Conservation (phyloP, 1,140 invertebrate genomes). For the Oryctes rhinoceros region DNA sequence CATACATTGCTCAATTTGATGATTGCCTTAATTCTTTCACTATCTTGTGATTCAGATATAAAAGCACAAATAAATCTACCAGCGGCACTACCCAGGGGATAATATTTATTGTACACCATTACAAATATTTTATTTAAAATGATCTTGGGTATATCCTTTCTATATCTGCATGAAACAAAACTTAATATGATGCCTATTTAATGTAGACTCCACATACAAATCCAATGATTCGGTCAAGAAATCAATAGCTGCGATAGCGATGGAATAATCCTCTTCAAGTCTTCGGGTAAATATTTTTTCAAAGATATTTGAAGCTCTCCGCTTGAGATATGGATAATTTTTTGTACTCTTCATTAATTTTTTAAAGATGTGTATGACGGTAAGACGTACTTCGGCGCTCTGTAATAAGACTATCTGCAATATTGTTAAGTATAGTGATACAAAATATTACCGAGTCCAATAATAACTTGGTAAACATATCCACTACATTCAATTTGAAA, state of each 20-base stretch:
- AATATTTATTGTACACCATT: background rate
- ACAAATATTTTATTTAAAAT: slow-evolving; percentile 18
- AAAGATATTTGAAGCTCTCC: background rate
- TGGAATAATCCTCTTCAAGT: background rate
- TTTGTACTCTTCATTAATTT: background rate
- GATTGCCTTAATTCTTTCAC: background rate
- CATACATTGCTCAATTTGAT: background rate
- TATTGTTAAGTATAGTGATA: background rate
- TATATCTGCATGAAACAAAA: background rate
- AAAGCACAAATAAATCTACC: background rate
- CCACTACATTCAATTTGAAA: background rate
- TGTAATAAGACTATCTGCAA: background rate
- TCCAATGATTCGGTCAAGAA: background rate
- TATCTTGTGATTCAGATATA: background rate
- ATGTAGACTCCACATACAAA: background rate
- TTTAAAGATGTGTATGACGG: background rate
- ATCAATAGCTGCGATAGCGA: background rate
- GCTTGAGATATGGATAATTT: background rate
- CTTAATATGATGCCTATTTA: too few relatives aligned
- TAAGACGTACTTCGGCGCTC: background rate
- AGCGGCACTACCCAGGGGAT: background rate
- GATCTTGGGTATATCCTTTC: background rate
- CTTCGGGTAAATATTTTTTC: background rate
- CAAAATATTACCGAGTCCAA: background rate
- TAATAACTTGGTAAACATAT: background rate